Evolutionary conservation across 2,797 vertebrate genomes (phyloP), one percentile per base, ranked within the genome.

Genomic region (Hephaestus fuliginosus): DNA sequence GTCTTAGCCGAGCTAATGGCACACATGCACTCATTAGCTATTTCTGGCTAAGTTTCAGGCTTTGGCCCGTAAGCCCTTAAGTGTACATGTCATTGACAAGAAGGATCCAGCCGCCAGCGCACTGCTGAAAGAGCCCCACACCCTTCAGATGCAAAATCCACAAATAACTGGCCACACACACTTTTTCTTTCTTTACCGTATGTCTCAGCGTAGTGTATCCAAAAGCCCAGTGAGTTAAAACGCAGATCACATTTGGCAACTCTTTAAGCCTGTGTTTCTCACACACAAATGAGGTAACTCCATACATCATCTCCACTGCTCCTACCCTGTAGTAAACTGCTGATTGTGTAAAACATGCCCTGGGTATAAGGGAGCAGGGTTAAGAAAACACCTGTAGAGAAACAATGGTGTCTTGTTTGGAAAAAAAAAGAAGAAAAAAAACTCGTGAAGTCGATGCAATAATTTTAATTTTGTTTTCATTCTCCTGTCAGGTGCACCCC

Each of bases 1-100:
- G 80, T 78, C 63, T 66, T 84, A 84, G 88, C 88, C 88, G 84
- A 89, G 88, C 89, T 93, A 92, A 93, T 92, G 86, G 92, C 80
- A 81, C 84, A 80, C 57, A 86, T 76, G 75, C 84, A 72, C 82
- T 93, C 91, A 92, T 93, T 93, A 94, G 89, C 79, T 74, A 76
- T 82, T 88, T 86, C 87, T 91, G 86, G 82, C 91, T 78, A 88
- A 78, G 80, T 83, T 88, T 91, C 79, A 85, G 82, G 77, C 85
- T 90, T 80, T 87, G 70, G 60, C 80, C 86, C 74, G 76, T 87
- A 89, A 91, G 89, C 90, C 84, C 84, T 86, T 92, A 91, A 93
- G 85, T 91, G 91, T 83, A 79, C 78, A 76, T 90, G 90, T 89
- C 90, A 92, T 65, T 85, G 89, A 92, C 58, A 39, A 90, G 83